Conservation (phyloP, 2,113 vertebrate species). For the Scomber scombrus region DNA sequence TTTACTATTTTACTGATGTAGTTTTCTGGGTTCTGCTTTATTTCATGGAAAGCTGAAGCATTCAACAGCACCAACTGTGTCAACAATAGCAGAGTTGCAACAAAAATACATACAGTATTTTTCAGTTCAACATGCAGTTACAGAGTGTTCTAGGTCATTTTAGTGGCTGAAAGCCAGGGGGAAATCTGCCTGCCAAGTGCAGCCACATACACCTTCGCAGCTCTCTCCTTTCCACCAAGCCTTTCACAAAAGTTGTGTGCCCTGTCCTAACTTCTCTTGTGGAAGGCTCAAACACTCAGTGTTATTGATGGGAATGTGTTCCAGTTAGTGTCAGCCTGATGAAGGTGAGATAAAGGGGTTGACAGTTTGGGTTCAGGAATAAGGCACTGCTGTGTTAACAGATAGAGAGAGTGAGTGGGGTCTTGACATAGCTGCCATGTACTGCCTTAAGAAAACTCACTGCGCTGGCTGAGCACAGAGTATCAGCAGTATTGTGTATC, state of each 20-base stretch:
- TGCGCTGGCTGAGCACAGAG: not conserved
- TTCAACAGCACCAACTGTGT: too few species aligned
- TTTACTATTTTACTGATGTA: not conserved
- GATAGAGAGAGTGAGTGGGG: not conserved
- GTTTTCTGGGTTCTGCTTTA: not conserved
- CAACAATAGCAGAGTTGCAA: too few species aligned
- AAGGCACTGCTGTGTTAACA: not conserved
- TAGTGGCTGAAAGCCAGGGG: not conserved
- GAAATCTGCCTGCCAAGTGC: conserved; percentile 6
- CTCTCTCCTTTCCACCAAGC: not conserved
- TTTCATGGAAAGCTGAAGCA: too few species aligned
- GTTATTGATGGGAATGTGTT: conserved; percentile 16
- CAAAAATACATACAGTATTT: not conserved
- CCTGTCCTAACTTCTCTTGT: not conserved
- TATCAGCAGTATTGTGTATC: not conserved
- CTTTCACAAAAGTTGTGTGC: not conserved
- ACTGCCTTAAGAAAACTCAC: conserved; percentile 9
- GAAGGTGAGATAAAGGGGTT: conserved; percentile 21
- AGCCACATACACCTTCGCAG: not conserved
- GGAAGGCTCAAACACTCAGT: conserved; percentile 6
- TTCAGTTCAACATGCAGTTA: not conserved
- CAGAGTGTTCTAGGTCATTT: not conserved
- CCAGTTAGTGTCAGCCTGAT: conserved; percentile 23
- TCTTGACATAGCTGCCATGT: conserved; percentile 25
- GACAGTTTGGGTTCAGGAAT: conserved; percentile 35